Percentiles rank a stretch among this genome's conserved stretches.
phyloP scores from a whole-genome alignment of 2,797 vertebrate species.

The Crypturellus tataupa region DNA sequence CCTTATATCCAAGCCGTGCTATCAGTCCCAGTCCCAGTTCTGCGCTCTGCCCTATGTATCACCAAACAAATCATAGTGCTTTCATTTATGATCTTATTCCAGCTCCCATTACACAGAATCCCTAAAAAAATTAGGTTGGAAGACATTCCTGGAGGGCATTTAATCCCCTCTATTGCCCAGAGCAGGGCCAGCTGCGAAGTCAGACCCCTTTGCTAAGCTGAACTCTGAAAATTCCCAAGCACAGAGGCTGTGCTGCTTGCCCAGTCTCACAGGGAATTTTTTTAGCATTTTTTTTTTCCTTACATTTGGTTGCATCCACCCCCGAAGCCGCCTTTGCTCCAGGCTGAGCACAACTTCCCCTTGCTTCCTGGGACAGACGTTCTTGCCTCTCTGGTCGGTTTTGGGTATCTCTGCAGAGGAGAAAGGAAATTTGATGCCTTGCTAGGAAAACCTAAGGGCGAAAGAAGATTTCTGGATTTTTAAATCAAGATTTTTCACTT shows the following conservation, averaged over 20 bases:
- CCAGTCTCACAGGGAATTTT: background rate
- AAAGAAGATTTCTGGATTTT: background rate
- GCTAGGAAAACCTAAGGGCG: background rate
- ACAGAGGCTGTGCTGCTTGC: background rate
- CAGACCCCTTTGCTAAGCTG: background rate
- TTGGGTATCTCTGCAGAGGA: background rate
- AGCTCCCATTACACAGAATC: too few relatives aligned
- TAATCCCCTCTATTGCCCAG: too few relatives aligned
- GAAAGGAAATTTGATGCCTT: background rate
- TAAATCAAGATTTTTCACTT: slow-evolving; percentile 1
- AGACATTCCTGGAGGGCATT: too few relatives aligned
- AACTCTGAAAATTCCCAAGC: background rate
- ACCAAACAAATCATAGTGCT: background rate
- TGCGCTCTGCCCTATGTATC: background rate
- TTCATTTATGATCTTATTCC: background rate
- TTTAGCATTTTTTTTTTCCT: background rate
- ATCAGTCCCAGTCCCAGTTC: background rate
- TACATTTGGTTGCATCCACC: background rate
- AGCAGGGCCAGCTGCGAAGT: too few relatives aligned
- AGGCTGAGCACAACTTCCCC: background rate
- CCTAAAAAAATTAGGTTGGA: too few relatives aligned
- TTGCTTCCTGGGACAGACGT: background rate
- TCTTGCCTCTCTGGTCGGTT: background rate
- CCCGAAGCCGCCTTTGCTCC: background rate
- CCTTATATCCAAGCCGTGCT: background rate